Evolutionary conservation across 2,113 vertebrate species (phyloP).

Genomic region (Motacilla alba): DNA sequence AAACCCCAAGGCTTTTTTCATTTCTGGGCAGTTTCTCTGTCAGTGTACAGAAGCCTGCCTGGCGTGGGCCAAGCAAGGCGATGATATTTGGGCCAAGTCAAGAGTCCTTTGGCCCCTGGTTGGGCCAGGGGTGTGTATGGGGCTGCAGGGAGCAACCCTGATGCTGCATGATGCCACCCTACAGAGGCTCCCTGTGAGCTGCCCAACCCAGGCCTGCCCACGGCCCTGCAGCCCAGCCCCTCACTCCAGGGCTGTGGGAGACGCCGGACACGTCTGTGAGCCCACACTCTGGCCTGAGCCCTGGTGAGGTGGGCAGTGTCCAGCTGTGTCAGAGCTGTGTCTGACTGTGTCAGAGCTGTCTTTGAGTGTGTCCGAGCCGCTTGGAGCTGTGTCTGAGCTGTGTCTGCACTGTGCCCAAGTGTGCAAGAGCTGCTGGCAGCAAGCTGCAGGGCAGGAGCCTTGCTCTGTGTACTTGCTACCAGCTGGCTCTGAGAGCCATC

Average conservation of each 20-base stretch:
- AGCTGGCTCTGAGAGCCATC: background rate
- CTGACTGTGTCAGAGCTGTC: background rate
- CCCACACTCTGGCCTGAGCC: rapidly evolving
- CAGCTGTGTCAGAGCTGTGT: background rate
- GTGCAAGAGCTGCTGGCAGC: background rate
- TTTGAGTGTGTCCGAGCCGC: background rate
- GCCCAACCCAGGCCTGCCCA: rapidly evolving
- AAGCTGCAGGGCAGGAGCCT: background rate
- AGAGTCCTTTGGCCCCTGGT: background rate
- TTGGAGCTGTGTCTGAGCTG: background rate
- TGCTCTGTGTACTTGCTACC: rapidly evolving
- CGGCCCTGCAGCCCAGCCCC: background rate
- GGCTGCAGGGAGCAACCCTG: rapidly evolving
- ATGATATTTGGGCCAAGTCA: no score
- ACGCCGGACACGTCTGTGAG: rapidly evolving
- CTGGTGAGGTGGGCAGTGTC: background rate
- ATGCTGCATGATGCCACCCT: background rate
- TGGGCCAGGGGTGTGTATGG: no score
- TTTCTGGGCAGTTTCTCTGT: background rate
- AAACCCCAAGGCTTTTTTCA: background rate
- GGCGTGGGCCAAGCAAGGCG: background rate
- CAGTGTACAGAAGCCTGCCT: background rate
- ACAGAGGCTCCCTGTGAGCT: background rate
- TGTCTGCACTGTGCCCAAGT: background rate
- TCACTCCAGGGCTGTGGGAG: background rate